Percentiles rank a stretch among this genome's conserved stretches.
phyloP scores from a whole-genome alignment of 1,140 invertebrate genomes.

The Gyrodactylus bullatarudis region DNA sequence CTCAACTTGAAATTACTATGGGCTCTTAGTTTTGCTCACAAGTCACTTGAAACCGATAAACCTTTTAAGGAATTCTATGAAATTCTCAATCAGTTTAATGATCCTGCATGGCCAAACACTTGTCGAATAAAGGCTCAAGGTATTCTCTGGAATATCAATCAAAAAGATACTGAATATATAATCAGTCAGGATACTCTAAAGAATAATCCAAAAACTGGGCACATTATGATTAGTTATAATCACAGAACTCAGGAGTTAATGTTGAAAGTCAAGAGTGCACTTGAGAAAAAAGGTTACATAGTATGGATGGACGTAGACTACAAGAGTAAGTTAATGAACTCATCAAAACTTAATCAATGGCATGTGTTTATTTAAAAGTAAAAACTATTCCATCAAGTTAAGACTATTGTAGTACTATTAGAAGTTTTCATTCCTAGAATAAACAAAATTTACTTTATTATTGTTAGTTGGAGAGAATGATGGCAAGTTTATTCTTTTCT shows the following conservation, averaged over 20 bases:
- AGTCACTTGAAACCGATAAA: neutral
- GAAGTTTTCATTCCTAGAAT: too few species aligned
- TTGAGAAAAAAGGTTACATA: neutral
- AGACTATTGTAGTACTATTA: too few species aligned
- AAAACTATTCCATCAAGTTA: too few species aligned
- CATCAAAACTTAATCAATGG: too few species aligned
- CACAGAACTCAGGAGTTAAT: slow-evolving; percentile 1
- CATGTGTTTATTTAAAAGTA: too few species aligned
- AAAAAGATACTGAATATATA: neutral
- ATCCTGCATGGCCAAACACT: neutral
- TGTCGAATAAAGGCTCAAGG: neutral
- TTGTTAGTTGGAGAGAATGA: neutral
- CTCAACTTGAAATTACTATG: neutral
- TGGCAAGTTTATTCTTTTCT: too few species aligned
- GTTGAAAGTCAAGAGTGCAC: neutral
- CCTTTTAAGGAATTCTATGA: neutral
- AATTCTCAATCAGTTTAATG: slow-evolving; percentile 1
- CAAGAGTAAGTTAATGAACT: slow-evolving; percentile 1
- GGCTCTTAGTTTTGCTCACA: neutral
- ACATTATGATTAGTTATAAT: slow-evolving; percentile 6
- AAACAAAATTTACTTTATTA: too few species aligned
- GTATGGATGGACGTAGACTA: slow-evolving; percentile 6
- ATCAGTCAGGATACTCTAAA: neutral
- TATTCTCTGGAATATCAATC: slow-evolving; percentile 1
- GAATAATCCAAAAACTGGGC: slow-evolving; percentile 1